Percentiles rank a stretch among this genome's conserved stretches.
phyloP scores from a whole-genome alignment of 2,888 invertebrate species.

The Malacosoma neustria region DNA sequence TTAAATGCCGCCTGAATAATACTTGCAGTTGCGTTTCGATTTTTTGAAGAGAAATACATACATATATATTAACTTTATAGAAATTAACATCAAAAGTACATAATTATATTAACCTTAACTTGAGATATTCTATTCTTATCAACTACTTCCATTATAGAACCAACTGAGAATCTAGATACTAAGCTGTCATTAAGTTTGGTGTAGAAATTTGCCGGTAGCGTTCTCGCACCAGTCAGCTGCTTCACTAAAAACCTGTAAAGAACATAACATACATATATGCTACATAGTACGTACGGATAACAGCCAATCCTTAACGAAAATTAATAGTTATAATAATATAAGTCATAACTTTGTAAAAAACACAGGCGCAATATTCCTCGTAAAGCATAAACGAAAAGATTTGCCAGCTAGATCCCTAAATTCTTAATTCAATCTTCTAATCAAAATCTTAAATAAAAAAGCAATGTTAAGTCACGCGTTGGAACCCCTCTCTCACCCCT shows the following conservation, averaged over 20 bases:
- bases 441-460: no score
- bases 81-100: not conserved
- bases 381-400: no score
- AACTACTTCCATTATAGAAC: slow-evolving; percentile 93
- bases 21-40: no score
- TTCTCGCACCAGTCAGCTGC: slow-evolving; percentile 94
- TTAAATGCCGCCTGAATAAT: no score
- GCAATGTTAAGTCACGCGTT: no score
- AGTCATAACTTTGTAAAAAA: not conserved
- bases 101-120: slow-evolving; percentile 71
- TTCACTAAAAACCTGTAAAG: slow-evolving; percentile 83
- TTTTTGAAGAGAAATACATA: no score
- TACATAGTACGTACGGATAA: not conserved
- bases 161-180: slow-evolving; percentile 87
- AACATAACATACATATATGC: slow-evolving; percentile 2
- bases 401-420: no score
- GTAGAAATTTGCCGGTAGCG: slow-evolving; percentile 94
- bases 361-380: not conserved
- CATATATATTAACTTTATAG: no score
- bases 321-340: no score
- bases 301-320: no score
- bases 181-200: slow-evolving; percentile 89
- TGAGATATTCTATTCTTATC: slow-evolving; percentile 97
- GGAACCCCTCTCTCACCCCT: no score
- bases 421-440: no score